These are phyloP conservation scores for Hymenopus coronatus DNA, from an alignment of 2,888 invertebrate genomes.

Conservation along the genomic window DNA sequence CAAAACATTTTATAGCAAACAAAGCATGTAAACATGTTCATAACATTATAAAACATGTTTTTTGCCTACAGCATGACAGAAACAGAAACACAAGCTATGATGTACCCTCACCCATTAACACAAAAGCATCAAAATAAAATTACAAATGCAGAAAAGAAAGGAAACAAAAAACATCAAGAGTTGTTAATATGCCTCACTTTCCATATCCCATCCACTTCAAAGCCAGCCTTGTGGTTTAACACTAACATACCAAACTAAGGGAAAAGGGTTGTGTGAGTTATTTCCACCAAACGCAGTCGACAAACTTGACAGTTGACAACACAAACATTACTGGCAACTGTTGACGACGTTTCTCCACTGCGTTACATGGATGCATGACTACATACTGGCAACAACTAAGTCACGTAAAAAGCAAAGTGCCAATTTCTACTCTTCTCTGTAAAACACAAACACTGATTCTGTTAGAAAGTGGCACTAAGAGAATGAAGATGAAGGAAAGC, in stretches of 20 bases:
- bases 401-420: neutral
- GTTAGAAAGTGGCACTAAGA: neutral
- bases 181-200: neutral
- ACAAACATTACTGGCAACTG: neutral
- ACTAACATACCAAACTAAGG: slow-evolving; percentile 14
- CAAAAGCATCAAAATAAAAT: neutral
- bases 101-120: neutral
- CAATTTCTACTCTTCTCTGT: neutral
- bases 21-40: neutral
- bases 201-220: neutral
- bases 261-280: neutral
- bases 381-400: neutral
- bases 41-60: neutral
- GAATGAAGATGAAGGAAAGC: neutral
- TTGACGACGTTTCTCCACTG: neutral
- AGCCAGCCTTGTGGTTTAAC: neutral
- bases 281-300: neutral
- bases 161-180: neutral
- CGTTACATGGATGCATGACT: neutral
- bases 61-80: neutral
- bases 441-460: neutral
- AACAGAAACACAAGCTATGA: neutral
- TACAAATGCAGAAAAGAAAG: neutral
- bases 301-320: neutral
- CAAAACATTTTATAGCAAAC: neutral